Percentiles rank a stretch among this genome's conserved stretches.
These are phyloP conservation scores for Mesochorus sp. DNA, from an alignment of 2,888 invertebrate genomes.

Conservation along the genomic window DNA sequence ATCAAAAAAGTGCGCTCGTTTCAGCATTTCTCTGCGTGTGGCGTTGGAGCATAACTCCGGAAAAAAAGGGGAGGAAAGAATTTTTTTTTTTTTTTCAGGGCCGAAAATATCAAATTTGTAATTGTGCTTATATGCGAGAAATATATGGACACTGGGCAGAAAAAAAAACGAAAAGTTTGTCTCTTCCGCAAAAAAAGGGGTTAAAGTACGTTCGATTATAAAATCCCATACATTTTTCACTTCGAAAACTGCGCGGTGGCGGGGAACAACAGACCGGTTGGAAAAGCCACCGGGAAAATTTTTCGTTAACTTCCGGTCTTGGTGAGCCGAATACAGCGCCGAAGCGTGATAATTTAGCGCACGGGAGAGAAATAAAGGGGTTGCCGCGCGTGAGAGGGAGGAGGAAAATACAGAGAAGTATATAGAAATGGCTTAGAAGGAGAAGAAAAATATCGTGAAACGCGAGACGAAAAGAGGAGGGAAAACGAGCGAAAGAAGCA, in stretches of 20 bases:
- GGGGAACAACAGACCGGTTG: conserved; percentile 3
- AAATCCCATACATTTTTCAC: no score
- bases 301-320: conserved; percentile 36
- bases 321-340: conserved; percentile 26
- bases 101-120: conserved; percentile 6
- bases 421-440: not conserved
- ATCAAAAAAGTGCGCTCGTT: not conserved
- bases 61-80: not conserved
- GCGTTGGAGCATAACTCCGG: not conserved
- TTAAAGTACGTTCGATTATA: no score
- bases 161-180: no score
- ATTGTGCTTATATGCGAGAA: no score
- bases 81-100: not conserved
- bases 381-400: not conserved
- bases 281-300: conserved; percentile 25
- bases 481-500: conserved; percentile 1
- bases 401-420: not conserved
- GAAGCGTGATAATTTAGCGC: conserved; percentile 53
- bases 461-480: conserved; percentile 18
- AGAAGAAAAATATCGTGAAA: conserved; percentile 33
- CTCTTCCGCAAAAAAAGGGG: no score
- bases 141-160: no score
- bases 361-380: conserved; percentile 41
- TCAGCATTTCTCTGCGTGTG: not conserved
- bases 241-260: no score